Percentiles rank a stretch among this genome's conserved stretches.
Conservation (phyloP, 1,140 invertebrate species). For the Hyles vespertilio region DNA sequence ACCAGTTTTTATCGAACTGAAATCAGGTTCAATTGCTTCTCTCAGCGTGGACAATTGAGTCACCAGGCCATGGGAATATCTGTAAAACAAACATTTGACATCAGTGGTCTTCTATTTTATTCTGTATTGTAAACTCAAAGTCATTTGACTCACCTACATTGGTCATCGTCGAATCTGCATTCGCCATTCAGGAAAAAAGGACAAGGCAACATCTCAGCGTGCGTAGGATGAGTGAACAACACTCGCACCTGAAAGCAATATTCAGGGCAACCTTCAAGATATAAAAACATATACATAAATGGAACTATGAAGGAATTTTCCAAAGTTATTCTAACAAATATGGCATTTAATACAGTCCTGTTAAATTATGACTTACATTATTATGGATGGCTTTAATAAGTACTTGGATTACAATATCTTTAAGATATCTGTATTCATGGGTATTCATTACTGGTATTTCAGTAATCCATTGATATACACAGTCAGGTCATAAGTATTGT, state of each 20-base stretch:
- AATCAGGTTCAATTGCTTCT: slow-evolving; percentile 88
- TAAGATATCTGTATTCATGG: no score
- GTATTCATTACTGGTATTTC: no score
- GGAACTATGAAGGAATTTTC: no score
- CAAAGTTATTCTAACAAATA: no score
- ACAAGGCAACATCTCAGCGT: slow-evolving; percentile 91
- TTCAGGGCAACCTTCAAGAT: no score
- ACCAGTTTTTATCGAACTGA: slow-evolving; percentile 79
- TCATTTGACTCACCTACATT: slow-evolving; percentile 78
- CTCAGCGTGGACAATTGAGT: slow-evolving; percentile 83
- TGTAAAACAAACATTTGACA: slow-evolving; percentile 33
- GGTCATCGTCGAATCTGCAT: slow-evolving; percentile 87
- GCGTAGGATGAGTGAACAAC: slow-evolving; percentile 91
- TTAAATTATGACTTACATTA: no score
- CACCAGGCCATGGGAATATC: slow-evolving; percentile 90
- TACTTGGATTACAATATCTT: no score
- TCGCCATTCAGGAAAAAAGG: slow-evolving; percentile 88
- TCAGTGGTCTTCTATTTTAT: no score
- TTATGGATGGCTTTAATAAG: no score
- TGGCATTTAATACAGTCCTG: no score
- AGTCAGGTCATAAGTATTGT: no score
- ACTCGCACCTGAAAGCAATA: slow-evolving; percentile 81
- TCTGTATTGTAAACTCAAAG: neutral
- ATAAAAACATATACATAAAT: no score
- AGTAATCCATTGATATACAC: neutral